Evolutionary conservation across 2,113 vertebrate species (phyloP).

Genomic region (Sceloporus undulatus): DNA sequence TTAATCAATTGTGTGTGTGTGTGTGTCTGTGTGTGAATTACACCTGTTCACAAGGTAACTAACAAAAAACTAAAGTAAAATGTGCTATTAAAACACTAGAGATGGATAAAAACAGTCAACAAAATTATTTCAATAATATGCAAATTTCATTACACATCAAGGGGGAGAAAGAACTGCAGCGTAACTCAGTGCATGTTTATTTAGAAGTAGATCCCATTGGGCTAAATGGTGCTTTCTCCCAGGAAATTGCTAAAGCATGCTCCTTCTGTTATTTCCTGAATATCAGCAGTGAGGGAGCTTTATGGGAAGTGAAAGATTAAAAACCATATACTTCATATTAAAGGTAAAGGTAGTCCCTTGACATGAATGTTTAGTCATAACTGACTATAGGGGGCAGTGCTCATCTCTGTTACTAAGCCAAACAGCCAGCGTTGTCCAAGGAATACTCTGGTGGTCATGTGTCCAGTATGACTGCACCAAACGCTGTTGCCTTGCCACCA

Average conservation of each 20-base stretch:
- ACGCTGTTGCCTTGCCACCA: no score
- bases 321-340: background rate
- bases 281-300: background rate
- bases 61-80: background rate
- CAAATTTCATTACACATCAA: background rate
- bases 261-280: background rate
- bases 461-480: no score
- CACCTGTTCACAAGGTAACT: background rate
- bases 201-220: background rate
- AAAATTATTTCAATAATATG: background rate
- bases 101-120: background rate
- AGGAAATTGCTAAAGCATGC: background rate
- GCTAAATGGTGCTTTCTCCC: background rate
- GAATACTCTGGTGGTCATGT: no score
- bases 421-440: no score
- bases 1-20: no score
- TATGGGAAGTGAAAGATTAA: background rate
- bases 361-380: no score
- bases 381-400: no score
- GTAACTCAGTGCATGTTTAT: background rate
- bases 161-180: background rate
- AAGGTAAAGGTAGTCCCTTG: no score
- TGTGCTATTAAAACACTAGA: background rate
- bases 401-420: no score
- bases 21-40: no score